Base-by-base conservation (phyloP, 2,888 invertebrate species). In the Peribatodes rhomboidaria region DNA sequence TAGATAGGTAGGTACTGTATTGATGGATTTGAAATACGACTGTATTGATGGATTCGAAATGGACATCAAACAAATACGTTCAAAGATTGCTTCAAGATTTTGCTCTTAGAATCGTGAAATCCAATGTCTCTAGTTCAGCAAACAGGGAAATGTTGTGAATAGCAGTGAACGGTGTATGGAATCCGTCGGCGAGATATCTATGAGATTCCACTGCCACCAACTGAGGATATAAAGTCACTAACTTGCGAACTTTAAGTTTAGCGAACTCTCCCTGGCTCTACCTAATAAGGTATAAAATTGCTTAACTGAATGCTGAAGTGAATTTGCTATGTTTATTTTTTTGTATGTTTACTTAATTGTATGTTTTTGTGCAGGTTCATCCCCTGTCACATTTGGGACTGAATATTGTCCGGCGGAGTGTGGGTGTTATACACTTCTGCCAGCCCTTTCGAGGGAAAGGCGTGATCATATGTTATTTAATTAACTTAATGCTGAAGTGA, bases 111-210 rank as follows among this genome's bases (percentile, higher is more conserved):
- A 59, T 65, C 64, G 54, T 50, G 39, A 56, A 69, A 75, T 67
- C 55, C 67, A 77, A 75, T 72, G 66, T 59, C 20, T 60, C 39
- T 56, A 70, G 69, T 77, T 80, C 69, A 71, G 68, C 70, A 77
- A 78, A 76, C 68, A 77, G 76, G 74, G 76, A 74, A 84, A 84
- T 86, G 82, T 82, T 85, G 81, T 80, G 82, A 87, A 88, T 87
- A 84, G 79, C 83, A 79, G 71, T 66, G 76, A 83, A 81, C 82
- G 70, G 84, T 81, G 79, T 83, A 81, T 80, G 86, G 87, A 88
- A 88, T 87, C 80, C 78, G 78, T 83, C 70, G 75, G 77, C 76
- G 77, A 82, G 84, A 85, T 88, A 86, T 88, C 85, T 84, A 84
- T 79, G 86, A 86, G 84, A 90, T 90, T 89, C 85, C 86, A 68